These are phyloP conservation scores for Ostrea edulis DNA, from an alignment of 1,140 invertebrate species.

Conservation along the genomic window DNA sequence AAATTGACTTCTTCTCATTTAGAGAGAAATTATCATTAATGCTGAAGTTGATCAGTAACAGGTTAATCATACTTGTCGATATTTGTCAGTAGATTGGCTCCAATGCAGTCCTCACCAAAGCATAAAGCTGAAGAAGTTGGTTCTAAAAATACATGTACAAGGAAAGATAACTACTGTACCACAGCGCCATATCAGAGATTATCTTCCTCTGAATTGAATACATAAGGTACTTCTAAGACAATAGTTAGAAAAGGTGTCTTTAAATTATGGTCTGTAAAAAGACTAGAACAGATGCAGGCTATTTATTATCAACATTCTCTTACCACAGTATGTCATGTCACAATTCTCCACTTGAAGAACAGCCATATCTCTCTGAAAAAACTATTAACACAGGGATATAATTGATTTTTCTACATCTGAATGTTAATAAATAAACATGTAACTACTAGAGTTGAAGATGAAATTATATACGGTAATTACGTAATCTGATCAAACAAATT, in stretches of 20 bases:
- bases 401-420: background rate
- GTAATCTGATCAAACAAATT: too few relatives aligned
- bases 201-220: background rate
- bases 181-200: background rate
- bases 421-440: background rate
- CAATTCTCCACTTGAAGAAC: constrained; percentile 59
- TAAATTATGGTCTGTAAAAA: background rate
- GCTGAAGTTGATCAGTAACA: too few relatives aligned
- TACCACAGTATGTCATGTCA: constrained; percentile 57
- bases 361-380: constrained; percentile 68
- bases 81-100: constrained; percentile 58
- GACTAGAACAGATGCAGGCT: background rate
- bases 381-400: constrained; percentile 64
- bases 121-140: constrained; percentile 53
- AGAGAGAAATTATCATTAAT: too few relatives aligned
- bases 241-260: background rate
- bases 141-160: constrained; percentile 51
- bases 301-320: background rate
- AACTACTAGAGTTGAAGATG: background rate
- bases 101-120: constrained; percentile 60
- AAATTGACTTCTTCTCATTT: too few relatives aligned
- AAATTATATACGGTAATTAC: background rate
- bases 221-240: background rate
- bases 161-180: background rate
- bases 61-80: constrained; percentile 50